Evolutionary conservation across 2,888 invertebrate species (phyloP).

Genomic region (Apoda limacodes): DNA sequence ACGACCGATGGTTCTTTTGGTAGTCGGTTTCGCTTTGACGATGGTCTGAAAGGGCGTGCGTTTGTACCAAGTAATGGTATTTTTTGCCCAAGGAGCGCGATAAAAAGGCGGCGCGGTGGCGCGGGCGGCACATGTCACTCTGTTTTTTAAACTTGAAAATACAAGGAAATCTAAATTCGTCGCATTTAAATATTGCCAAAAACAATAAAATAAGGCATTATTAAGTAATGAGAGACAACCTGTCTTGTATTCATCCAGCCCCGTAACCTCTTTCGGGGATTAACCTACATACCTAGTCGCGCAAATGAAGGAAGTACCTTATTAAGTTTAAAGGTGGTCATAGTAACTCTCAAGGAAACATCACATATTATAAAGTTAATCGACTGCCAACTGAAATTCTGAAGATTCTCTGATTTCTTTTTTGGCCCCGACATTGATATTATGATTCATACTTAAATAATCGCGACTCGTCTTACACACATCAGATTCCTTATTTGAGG

Average conservation of each 20-base stretch:
- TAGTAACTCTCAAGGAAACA: no score
- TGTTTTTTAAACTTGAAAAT: constrained; percentile 14
- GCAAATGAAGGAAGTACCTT: constrained; percentile 17
- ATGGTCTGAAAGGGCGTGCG: constrained; percentile 39
- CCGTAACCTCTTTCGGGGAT: constrained; percentile 10
- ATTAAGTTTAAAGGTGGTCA: no score
- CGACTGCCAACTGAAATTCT: no score
- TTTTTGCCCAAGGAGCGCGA: constrained; percentile 45
- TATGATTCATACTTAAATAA: no score
- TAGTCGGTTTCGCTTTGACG: constrained; percentile 44
- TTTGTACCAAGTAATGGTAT: constrained; percentile 39
- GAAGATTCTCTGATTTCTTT: no score
- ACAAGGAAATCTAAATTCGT: no score
- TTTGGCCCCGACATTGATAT: no score
- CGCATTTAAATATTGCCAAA: no score
- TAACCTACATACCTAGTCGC: constrained; percentile 21
- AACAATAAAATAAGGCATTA: constrained; percentile 14
- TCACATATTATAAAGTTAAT: no score
- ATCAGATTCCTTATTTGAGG: no score
- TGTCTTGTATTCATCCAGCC: constrained; percentile 9
- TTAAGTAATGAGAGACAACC: constrained; percentile 8
- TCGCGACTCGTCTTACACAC: no score
- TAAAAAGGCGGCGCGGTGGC: constrained; percentile 42
- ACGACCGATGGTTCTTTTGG: constrained; percentile 31
- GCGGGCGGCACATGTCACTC: constrained; percentile 24